Percentiles rank a stretch among this genome's conserved stretches.
These are phyloP conservation scores for Aptenodytes forsteri DNA, from an alignment of 2,113 vertebrate genomes.

Conservation along the genomic window DNA sequence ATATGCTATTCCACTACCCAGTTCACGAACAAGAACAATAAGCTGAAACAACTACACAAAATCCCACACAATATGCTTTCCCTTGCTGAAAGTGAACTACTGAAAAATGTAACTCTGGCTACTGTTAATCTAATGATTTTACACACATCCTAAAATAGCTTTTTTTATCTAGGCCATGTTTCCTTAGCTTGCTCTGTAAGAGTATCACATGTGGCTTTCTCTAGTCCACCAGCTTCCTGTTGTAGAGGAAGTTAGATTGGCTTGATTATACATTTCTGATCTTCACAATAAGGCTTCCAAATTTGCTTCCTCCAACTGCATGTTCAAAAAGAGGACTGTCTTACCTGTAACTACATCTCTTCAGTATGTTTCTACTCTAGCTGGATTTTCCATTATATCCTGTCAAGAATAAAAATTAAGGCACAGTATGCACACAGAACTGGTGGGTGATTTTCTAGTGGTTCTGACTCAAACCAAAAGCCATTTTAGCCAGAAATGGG, in stretches of 20 bases:
- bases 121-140: background rate
- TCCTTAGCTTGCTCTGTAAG: background rate
- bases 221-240: slow-evolving; percentile 15
- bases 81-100: background rate
- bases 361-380: background rate
- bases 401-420: background rate
- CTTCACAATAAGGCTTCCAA: background rate
- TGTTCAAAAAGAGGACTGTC: background rate
- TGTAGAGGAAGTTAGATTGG: background rate
- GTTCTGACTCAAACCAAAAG: background rate
- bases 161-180: slow-evolving; percentile 21
- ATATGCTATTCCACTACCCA: background rate
- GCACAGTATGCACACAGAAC: background rate
- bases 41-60: background rate
- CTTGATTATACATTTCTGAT: background rate
- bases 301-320: background rate
- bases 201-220: background rate
- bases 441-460: background rate
- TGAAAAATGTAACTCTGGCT: background rate
- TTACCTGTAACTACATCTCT: background rate
- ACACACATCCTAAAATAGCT: background rate
- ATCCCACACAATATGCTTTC: background rate
- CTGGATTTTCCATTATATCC: background rate
- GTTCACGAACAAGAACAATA: background rate
- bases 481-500: background rate